These are phyloP conservation scores for Ypsolopha scabrella DNA, from an alignment of 2,888 invertebrate genomes.

Conservation along the genomic window DNA sequence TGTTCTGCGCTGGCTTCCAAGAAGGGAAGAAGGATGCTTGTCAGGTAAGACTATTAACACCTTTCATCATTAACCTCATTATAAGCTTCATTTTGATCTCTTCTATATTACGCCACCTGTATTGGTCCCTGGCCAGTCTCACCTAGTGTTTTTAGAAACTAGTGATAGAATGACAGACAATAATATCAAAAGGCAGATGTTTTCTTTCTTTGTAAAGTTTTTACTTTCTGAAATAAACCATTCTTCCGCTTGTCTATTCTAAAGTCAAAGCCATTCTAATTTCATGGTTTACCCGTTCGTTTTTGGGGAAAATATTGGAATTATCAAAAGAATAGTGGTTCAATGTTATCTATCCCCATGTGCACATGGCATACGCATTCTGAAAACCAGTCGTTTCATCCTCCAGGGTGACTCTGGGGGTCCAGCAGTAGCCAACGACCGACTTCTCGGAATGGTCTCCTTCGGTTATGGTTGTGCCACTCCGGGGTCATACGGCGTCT, in stretches of 20 bases:
- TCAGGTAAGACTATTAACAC: constrained; percentile 29
- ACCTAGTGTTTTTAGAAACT: background rate
- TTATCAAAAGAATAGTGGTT: no score
- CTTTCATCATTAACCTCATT: no score
- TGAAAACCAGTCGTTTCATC: background rate
- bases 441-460: constrained; percentile 55
- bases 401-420: constrained; percentile 63
- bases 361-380: background rate
- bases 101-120: background rate
- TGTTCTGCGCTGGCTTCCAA: constrained; percentile 58
- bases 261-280: background rate
- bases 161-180: no score
- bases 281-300: background rate
- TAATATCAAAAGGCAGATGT: no score
- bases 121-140: background rate
- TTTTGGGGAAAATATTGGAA: background rate
- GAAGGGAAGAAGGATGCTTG: constrained; percentile 57
- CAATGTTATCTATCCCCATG: no score
- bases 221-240: no score
- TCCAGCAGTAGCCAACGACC: constrained; percentile 44
- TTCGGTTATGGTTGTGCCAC: constrained; percentile 63
- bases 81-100: no score
- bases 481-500: constrained; percentile 53
- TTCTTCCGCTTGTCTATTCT: no score
- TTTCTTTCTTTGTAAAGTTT: no score